A percentile compares a stretch with the other conserved stretches of the same genome.
Conservation (phyloP, 2,888 invertebrate species). For the Drosophila algonquin region DNA sequence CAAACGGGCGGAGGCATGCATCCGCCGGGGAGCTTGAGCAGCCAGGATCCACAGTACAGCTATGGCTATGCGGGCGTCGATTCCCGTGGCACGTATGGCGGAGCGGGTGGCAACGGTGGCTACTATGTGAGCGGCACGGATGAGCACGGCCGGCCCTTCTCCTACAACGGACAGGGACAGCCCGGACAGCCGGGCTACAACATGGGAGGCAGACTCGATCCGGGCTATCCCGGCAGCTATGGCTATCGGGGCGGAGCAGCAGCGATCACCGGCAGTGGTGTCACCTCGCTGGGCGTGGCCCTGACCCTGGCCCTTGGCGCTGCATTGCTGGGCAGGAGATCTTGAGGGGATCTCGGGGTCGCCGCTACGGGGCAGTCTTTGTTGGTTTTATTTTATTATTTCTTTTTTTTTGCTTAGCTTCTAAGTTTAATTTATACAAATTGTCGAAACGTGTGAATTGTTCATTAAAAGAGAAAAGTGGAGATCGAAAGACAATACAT, state of each 20-base stretch:
- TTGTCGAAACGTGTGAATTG: constrained; percentile 54
- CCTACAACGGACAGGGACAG: constrained; percentile 54
- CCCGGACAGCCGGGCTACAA: constrained; percentile 29
- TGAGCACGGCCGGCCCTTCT: constrained; percentile 72
- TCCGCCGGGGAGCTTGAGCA: constrained; percentile 58
- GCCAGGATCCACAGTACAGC: constrained; percentile 60
- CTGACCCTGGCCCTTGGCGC: constrained; percentile 31
- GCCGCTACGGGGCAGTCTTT: neutral
- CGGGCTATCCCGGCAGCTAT: constrained; percentile 37
- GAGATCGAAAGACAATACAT: constrained; percentile 9
- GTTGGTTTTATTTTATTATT: constrained; percentile 4
- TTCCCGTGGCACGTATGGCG: constrained; percentile 64
- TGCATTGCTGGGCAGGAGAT: constrained; percentile 24
- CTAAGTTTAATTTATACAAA: constrained; percentile 67
- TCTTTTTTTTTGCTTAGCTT: constrained; percentile 42
- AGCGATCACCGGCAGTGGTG: neutral
- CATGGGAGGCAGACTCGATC: constrained; percentile 3
- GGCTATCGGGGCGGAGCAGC: constrained; percentile 20
- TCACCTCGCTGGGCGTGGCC: constrained; percentile 36
- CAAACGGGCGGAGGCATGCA: constrained; percentile 63
- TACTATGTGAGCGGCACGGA: constrained; percentile 70
- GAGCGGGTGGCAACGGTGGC: constrained; percentile 67
- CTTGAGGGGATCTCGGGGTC: constrained; percentile 14
- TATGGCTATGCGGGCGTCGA: constrained; percentile 70
- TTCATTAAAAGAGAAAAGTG: constrained; percentile 22